Evolutionary conservation across 2,797 vertebrate species (phyloP).

Genomic region (Cottoperca gobio): DNA sequence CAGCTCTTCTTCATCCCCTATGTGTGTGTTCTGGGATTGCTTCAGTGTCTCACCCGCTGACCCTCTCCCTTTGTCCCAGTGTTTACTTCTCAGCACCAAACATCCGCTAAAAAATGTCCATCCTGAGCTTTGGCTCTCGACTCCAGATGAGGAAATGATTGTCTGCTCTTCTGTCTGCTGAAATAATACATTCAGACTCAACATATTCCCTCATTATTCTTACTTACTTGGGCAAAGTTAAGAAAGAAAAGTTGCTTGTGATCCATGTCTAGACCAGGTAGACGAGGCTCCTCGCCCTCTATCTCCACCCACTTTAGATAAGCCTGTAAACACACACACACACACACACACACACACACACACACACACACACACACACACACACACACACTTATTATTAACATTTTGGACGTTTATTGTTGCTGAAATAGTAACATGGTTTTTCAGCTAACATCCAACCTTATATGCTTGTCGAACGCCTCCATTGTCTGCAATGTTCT

Average conservation of each 20-base stretch:
- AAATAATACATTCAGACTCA: conserved; percentile 18
- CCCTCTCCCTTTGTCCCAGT: conserved; percentile 24
- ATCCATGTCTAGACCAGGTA: conserved; percentile 93
- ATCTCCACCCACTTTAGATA: conserved; percentile 93
- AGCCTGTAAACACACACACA: conserved; percentile 83
- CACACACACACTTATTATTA: conserved; percentile 19
- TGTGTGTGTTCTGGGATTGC: conserved; percentile 18
- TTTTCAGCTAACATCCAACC: conserved; percentile 74
- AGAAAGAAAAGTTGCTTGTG: conserved; percentile 97
- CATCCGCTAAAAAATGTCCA: conserved; percentile 12
- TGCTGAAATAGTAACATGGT: conserved; percentile 28
- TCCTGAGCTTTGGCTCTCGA: conserved; percentile 2
- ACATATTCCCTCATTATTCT: conserved; percentile 6
- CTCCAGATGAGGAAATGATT: conserved; percentile 17
- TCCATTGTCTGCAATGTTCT: conserved; percentile 98
- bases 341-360: conserved; percentile 19
- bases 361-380: conserved; percentile 37
- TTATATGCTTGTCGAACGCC: conserved; percentile 96
- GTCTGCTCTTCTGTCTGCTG: neutral
- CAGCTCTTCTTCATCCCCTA: conserved; percentile 2
- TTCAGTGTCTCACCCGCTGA: conserved; percentile 20
- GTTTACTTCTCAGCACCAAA: conserved; percentile 32
- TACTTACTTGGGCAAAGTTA: conserved; percentile 94
- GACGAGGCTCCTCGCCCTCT: conserved; percentile 88
- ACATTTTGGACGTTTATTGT: neutral